Conservation (phyloP, 2,888 invertebrate genomes). For the Lagria hirta region DNA sequence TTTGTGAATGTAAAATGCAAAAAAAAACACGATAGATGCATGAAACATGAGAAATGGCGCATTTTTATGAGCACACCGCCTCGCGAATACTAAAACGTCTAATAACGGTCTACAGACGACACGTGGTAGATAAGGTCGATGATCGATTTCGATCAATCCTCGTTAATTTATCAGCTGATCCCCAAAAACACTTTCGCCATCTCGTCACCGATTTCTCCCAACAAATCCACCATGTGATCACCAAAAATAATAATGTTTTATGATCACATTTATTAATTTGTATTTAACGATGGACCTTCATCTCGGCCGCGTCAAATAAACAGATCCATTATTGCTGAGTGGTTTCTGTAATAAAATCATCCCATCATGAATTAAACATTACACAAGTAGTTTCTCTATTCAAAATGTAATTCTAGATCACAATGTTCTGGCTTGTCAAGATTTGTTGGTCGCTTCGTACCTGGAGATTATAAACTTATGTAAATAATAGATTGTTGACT, state of each 20-base stretch:
- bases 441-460: not conserved
- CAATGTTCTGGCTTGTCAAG: slow-evolving; percentile 1
- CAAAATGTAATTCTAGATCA: slow-evolving; percentile 7
- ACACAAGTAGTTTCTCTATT: not conserved
- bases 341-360: slow-evolving; percentile 17
- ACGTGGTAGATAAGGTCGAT: slow-evolving; percentile 13
- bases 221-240: slow-evolving; percentile 1
- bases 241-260: slow-evolving; percentile 6
- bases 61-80: slow-evolving; percentile 3
- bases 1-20: slow-evolving; percentile 7
- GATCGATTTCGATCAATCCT: slow-evolving; percentile 14
- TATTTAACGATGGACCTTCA: slow-evolving; percentile 14
- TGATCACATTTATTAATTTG: slow-evolving; percentile 8
- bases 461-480: slow-evolving; percentile 3
- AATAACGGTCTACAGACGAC: not conserved
- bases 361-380: slow-evolving; percentile 15
- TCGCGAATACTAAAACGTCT: slow-evolving; percentile 11
- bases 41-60: slow-evolving; percentile 12
- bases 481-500: slow-evolving; percentile 14
- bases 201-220: not conserved
- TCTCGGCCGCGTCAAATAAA: slow-evolving; percentile 14
- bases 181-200: slow-evolving; percentile 8
- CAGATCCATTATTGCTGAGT: slow-evolving; percentile 16
- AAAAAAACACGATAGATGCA: slow-evolving; percentile 7
- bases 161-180: slow-evolving; percentile 8